Percentiles rank a stretch among this genome's conserved stretches.
phyloP scores from a whole-genome alignment of 1,140 invertebrate species.

The Heterodera schachtii region DNA sequence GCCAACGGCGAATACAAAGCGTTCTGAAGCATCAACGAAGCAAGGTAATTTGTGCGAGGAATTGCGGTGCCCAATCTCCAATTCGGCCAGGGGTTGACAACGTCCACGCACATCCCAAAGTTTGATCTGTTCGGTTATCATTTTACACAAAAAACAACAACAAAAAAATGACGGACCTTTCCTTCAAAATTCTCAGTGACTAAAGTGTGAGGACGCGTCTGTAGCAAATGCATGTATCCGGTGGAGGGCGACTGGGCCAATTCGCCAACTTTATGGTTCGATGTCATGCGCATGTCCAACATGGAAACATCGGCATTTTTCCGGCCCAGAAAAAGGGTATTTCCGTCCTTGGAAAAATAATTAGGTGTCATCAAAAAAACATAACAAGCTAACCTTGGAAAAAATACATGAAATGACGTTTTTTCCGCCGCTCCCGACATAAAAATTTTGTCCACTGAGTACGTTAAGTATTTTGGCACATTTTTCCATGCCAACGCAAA shows the following conservation, averaged over 20 bases:
- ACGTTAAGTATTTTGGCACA: slow-evolving; percentile 35
- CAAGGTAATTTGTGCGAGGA: slow-evolving; percentile 40
- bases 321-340: slow-evolving; percentile 34
- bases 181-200: slow-evolving; percentile 41
- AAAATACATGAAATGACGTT: slow-evolving; percentile 36
- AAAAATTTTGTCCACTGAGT: slow-evolving; percentile 32
- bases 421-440: slow-evolving; percentile 32
- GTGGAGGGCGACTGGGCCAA: slow-evolving; percentile 30
- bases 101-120: slow-evolving; percentile 33
- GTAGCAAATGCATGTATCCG: slow-evolving; percentile 31
- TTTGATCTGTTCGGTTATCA: slow-evolving; percentile 22
- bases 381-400: slow-evolving; percentile 24
- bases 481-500: slow-evolving; percentile 37
- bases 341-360: slow-evolving; percentile 17
- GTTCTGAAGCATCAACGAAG: slow-evolving; percentile 37
- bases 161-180: slow-evolving; percentile 25
- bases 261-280: slow-evolving; percentile 32
- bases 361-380: no score
- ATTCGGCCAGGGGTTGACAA: background rate
- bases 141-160: background rate
- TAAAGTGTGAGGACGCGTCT: slow-evolving; percentile 25
- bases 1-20: slow-evolving; percentile 39
- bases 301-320: slow-evolving; percentile 30
- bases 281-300: slow-evolving; percentile 28
- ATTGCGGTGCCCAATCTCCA: slow-evolving; percentile 30